Conservation (phyloP, 1,140 invertebrate species). For the Scaptodrosophila lebanonensis region DNA sequence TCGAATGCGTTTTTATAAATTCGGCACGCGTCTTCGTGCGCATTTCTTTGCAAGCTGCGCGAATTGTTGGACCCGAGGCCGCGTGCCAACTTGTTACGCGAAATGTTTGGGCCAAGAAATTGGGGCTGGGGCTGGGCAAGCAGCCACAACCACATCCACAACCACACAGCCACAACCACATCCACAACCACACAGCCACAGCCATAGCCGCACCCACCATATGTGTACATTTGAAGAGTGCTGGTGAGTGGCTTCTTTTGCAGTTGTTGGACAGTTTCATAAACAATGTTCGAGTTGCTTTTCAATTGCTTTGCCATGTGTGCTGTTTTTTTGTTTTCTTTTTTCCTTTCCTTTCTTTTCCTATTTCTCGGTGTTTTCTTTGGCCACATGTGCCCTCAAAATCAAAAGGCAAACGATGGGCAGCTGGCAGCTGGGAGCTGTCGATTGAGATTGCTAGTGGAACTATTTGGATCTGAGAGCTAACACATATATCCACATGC, state of each 20-base stretch:
- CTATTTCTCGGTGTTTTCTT: background rate
- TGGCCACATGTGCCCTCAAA: too few species aligned
- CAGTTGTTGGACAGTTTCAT: conserved; percentile 24
- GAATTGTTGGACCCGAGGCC: conserved; percentile 10
- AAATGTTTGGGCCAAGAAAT: too few species aligned
- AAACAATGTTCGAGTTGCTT: conserved; percentile 36
- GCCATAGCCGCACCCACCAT: too few species aligned
- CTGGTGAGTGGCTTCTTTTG: too few species aligned
- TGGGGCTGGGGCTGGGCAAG: too few species aligned
- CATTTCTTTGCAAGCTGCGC: conserved; percentile 43
- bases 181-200: background rate
- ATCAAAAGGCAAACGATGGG: too few species aligned
- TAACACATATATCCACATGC: too few species aligned
- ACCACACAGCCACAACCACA: conserved; percentile 1
- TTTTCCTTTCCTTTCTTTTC: background rate
- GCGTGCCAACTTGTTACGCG: conserved; percentile 5
- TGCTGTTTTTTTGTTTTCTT: too few species aligned
- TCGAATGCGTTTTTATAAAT: conserved; percentile 70
- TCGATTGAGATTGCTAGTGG: too few species aligned
- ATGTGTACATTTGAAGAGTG: too few species aligned
- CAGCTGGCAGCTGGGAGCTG: too few species aligned
- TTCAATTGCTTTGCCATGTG: conserved; percentile 14
- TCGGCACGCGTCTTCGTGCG: conserved; percentile 70
- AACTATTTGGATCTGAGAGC: too few species aligned
- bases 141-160: conserved; percentile 27